These are phyloP conservation scores for Pterocles gutturalis DNA, from an alignment of 2,113 vertebrate species.

Conservation along the genomic window DNA sequence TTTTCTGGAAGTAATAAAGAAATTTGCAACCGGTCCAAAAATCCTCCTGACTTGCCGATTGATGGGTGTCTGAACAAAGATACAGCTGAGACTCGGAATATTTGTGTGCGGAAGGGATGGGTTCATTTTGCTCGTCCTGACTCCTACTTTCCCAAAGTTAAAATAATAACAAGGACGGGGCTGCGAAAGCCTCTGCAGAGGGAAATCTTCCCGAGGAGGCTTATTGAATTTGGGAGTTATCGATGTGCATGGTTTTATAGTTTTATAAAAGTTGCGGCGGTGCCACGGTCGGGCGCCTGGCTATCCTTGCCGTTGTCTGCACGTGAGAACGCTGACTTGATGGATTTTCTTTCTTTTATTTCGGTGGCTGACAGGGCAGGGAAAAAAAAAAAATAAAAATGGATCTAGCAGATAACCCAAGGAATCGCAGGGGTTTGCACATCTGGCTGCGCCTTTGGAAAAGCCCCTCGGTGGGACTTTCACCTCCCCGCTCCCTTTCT, in stretches of 20 bases:
- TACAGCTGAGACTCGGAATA: conserved; percentile 29
- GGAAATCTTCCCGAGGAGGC: background rate
- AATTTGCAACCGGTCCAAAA: conserved; percentile 50
- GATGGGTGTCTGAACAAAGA: conserved; percentile 63
- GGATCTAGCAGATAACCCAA: background rate
- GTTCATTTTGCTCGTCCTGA: background rate
- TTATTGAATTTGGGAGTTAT: background rate
- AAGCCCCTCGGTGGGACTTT: conserved; percentile 40
- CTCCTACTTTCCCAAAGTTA: conserved; percentile 55
- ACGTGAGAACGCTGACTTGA: conserved; percentile 53
- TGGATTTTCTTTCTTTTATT: conserved; percentile 54
- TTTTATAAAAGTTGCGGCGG: conserved; percentile 59
- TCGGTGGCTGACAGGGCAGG: conserved; percentile 27
- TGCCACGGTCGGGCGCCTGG: conserved; percentile 20
- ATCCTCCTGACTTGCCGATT: conserved; percentile 31
- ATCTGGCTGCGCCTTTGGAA: conserved; percentile 38
- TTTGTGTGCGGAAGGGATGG: background rate
- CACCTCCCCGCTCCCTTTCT: conserved; percentile 29
- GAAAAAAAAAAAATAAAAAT: background rate
- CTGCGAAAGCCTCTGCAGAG: background rate
- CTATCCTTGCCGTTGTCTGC: conserved; percentile 35
- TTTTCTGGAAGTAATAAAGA: conserved; percentile 59
- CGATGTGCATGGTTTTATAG: conserved; percentile 17
- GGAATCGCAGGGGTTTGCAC: conserved; percentile 8
- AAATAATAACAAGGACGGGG: background rate